Evolutionary conservation across 2,113 vertebrate genomes (phyloP).

Genomic region (Lophius piscatorius): DNA sequence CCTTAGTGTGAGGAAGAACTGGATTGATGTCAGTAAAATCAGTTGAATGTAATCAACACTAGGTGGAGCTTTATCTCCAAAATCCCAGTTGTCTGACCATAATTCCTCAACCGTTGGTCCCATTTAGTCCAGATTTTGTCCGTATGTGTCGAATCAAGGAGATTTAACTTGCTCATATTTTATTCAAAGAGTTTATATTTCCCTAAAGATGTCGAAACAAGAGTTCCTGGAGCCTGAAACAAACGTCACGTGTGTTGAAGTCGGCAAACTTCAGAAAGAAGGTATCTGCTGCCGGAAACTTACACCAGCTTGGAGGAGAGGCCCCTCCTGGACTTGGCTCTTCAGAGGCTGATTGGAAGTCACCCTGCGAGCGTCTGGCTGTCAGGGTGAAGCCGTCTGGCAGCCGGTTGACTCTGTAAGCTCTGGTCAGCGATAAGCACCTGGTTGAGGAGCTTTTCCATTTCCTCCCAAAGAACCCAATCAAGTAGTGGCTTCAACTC

Average conservation of each 20-base stretch:
- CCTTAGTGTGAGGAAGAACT: too few species aligned
- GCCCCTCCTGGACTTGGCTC: slow-evolving; percentile 54
- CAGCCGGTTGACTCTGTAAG: slow-evolving; percentile 65
- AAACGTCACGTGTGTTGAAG: slow-evolving; percentile 10
- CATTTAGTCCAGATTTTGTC: too few species aligned
- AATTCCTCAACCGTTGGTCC: too few species aligned
- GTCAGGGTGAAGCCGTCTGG: slow-evolving; percentile 63
- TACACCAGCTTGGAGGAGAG: slow-evolving; percentile 41
- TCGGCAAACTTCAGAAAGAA: slow-evolving; percentile 38
- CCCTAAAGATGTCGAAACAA: too few species aligned
- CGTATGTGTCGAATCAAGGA: too few species aligned
- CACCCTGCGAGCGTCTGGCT: slow-evolving; percentile 48
- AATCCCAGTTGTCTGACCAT: too few species aligned
- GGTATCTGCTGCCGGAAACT: slow-evolving; percentile 36
- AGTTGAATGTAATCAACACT: too few species aligned
- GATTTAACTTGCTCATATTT: too few species aligned
- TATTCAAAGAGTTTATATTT: too few species aligned
- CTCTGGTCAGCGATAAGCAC: slow-evolving; percentile 79
- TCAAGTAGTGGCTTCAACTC: slow-evolving; percentile 64
- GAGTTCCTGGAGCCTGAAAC: slow-evolving; percentile 13
- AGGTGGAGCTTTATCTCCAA: too few species aligned
- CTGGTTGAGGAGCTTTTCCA: slow-evolving; percentile 76
- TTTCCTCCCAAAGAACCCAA: slow-evolving; percentile 68
- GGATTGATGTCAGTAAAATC: too few species aligned
- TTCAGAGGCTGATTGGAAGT: slow-evolving; percentile 61